Percentiles rank a stretch among this genome's conserved stretches.
These are phyloP conservation scores for Spea hammondii DNA, from an alignment of 2,797 vertebrate species.

Conservation along the genomic window DNA sequence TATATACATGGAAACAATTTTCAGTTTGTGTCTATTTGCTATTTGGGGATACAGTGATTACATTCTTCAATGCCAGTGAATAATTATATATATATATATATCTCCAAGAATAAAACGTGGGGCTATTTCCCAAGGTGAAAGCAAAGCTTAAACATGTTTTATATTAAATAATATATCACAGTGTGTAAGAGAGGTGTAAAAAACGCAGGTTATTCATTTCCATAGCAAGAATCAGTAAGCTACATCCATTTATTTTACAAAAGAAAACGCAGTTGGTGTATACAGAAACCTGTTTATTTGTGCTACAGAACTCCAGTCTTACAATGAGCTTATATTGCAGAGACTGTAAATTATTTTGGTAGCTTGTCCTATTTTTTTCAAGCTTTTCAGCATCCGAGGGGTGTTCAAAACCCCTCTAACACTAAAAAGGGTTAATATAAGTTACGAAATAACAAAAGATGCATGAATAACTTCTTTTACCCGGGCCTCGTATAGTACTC, in stretches of 20 bases:
- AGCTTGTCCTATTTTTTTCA: slow-evolving; percentile 57
- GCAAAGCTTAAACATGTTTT: background rate
- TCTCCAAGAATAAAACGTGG: too few relatives aligned
- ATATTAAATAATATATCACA: slow-evolving; percentile 69
- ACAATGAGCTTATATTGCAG: slow-evolving; percentile 60
- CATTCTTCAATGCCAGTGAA: too few relatives aligned
- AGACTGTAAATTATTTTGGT: slow-evolving; percentile 64
- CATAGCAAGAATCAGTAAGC: slow-evolving; percentile 67
- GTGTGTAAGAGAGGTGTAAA: slow-evolving; percentile 84
- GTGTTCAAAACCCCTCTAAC: background rate
- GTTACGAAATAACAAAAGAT: slow-evolving; percentile 54
- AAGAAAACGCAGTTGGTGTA: slow-evolving; percentile 63
- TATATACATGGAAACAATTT: too few relatives aligned
- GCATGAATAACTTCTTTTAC: slow-evolving; percentile 56
- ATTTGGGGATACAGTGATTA: too few relatives aligned
- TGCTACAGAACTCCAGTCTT: slow-evolving; percentile 57
- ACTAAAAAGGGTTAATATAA: slow-evolving; percentile 43
- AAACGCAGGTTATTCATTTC: slow-evolving; percentile 73
- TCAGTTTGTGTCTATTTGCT: too few relatives aligned
- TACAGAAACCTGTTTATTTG: slow-evolving; percentile 67
- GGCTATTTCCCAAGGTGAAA: too few relatives aligned
- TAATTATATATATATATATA: too few relatives aligned
- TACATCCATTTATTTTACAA: slow-evolving; percentile 65
- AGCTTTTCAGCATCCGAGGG: background rate
- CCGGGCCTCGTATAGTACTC: slow-evolving; percentile 57